Evolutionary conservation across 2,888 invertebrate species (phyloP).

Genomic region (Anoncus sp.): DNA sequence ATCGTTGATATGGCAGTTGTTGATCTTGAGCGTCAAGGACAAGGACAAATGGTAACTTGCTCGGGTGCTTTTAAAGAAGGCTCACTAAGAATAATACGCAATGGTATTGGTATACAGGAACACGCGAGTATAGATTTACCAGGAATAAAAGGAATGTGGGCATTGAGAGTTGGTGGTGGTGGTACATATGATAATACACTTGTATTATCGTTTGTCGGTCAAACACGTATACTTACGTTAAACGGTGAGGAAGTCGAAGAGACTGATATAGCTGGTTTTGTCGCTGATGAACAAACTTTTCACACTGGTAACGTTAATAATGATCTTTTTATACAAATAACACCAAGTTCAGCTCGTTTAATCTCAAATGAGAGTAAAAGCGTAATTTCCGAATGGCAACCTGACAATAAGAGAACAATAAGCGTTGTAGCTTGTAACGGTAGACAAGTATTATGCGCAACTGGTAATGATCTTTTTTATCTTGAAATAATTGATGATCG

Average conservation of each 20-base stretch:
- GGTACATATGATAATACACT: constrained; percentile 92
- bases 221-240: constrained; percentile 95
- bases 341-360: constrained; percentile 89
- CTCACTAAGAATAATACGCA: constrained; percentile 97
- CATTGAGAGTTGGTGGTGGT: constrained; percentile 90
- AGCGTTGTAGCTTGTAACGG: constrained; percentile 95
- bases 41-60: constrained; percentile 99
- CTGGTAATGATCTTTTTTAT: constrained; percentile 94
- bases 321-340: constrained; percentile 92
- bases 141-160: constrained; percentile 99
- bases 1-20: constrained; percentile 99
- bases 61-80: constrained; percentile 99
- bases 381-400: constrained; percentile 90
- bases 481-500: constrained; percentile 89
- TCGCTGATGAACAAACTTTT: constrained; percentile 96
- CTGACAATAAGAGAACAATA: constrained; percentile 89
- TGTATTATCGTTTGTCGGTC: constrained; percentile 98
- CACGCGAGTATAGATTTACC: constrained; percentile 98
- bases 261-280: constrained; percentile 96
- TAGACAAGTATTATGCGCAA: constrained; percentile 92
- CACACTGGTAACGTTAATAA: constrained; percentile 95
- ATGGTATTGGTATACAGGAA: constrained; percentile 99
- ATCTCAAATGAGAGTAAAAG: constrained; percentile 88
- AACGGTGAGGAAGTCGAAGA: constrained; percentile 99
- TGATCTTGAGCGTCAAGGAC: constrained; percentile 98